Base-by-base conservation (phyloP, 2,797 vertebrate genomes). In the Gallirallus australis region DNA sequence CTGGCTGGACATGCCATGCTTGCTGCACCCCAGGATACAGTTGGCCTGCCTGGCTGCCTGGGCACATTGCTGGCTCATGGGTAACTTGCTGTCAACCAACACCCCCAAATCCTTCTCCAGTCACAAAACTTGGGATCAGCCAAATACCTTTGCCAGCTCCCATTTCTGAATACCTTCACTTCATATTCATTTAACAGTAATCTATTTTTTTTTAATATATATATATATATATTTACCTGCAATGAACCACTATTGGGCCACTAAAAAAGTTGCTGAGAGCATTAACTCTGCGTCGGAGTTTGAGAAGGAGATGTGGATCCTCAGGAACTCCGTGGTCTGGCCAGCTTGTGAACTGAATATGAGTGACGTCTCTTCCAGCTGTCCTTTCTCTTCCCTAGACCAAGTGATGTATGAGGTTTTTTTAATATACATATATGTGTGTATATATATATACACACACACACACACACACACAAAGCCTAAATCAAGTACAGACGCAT, bases 321-420 rank as follows among this genome's bases (percentile, higher is more conserved):
- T 98, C 98, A 1, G 99, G 99, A 3, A 99, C 99, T 1, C 99
- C 99, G 2, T 99, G 99, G 94, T 99, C 99, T 2, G 99, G 99
- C 99, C 99, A 99, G 71, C 99, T 99, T 83, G 98, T 99, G 97
- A 99, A 99, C 96, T 99, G 99, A 93, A 99, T 99, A 83, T 99
- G 99, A 21, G 99, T 99, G 88, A 99, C 98, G 56, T 99, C 99
- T 92, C 99, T 98, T 91, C 99, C 99, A 4, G 97, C 15, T 78
- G 96, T 96, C 75, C 98, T 99, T 45, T 99, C 99, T 84, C 97
- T 98, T 96, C 97, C 98, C 99, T 99, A 91, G 47, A 78, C 3
- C 85, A 96, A 83, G 33, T 39, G 75, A 30, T 64, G 57, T 12
- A 12, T 25, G 12, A 5, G 40, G 8, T 9, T 28, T 11, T 42